Base-by-base conservation (phyloP, 2,113 vertebrate species). In the Dipodomys stephensi region DNA sequence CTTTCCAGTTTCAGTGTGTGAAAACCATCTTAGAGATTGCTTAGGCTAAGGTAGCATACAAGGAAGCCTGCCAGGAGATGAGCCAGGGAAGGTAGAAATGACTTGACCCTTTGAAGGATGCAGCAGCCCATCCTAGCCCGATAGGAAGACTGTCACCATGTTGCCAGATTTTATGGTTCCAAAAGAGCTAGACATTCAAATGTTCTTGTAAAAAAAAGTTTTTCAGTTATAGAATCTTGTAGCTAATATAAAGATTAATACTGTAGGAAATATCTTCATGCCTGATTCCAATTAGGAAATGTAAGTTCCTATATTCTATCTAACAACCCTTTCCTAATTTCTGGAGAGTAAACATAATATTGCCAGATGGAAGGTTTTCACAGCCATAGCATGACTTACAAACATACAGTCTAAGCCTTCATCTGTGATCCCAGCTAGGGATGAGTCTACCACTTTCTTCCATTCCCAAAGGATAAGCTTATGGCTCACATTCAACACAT, bases 71-170 rank as follows among this genome's bases (percentile, higher is more conserved):
- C 23, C n/a, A 27, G 27, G 4, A 22, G 1, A 0, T 2, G 3
- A 7, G 11, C 16, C 1, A 0, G 19, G 16, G 3, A 19, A 2
- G 4, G 0, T 0, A 23, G 19, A 9, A 27, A 30, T 0, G 22
- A 18, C 62, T n/a, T 0, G 0, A 7, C 39, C 23, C 4, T 53
- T 5, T 46, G 18, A 0, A 13, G 46, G 20, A 10, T 1, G 4
- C 7, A 20, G 4, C 4, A 20, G 2, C 32, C 0, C 11, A 35
- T 7, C 30, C 7, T 68, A 1, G 1, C 23, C 28, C 1, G 0
- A 0, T 11, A 39, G 22, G n/a, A 16, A 7, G 0, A 16, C 30
- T 35, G 32, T 30, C 10, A 15, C 10, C 1, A 2, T 4, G 4
- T 9, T 74, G 15, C 53, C 35, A 57, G 53, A 57, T 18, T 16